A percentile compares a stretch with the other conserved stretches of the same genome.
Conservation (phyloP, 2,113 vertebrate species). For the Hoplias malabaricus region DNA sequence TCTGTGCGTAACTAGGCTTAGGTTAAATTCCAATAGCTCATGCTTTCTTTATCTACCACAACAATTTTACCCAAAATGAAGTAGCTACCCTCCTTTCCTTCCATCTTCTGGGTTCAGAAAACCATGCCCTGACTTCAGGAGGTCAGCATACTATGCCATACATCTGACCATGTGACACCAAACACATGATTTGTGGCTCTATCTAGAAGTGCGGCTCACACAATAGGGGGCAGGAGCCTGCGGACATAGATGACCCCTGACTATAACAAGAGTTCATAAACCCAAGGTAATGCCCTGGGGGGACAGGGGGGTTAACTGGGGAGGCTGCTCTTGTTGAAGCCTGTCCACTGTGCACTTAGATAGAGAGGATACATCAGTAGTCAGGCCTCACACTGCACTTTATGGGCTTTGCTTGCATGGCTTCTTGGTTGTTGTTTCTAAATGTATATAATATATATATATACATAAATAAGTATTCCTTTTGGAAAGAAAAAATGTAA, state of each 20-base stretch:
- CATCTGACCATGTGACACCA: not conserved
- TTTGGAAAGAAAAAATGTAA: too few relatives aligned
- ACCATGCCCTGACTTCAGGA: not conserved
- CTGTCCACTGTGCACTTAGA: conserved; percentile 22
- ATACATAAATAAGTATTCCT: too few relatives aligned
- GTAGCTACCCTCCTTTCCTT: not conserved
- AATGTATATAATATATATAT: too few relatives aligned
- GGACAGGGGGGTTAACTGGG: conserved; percentile 8
- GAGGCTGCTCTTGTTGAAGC: conserved; percentile 29
- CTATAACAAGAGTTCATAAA: conserved; percentile 34
- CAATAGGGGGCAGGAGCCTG: conserved; percentile 5
- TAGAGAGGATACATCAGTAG: too few relatives aligned
- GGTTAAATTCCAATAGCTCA: not conserved
- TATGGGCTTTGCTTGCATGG: too few relatives aligned
- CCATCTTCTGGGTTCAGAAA: not conserved
- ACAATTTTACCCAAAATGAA: not conserved
- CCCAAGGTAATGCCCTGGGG: not conserved
- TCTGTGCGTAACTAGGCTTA: not conserved
- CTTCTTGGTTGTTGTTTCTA: too few relatives aligned
- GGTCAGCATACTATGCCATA: not conserved
- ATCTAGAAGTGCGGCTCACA: not conserved
- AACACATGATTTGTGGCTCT: not conserved
- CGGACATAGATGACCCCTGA: conserved; percentile 35
- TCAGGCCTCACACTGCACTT: too few relatives aligned
- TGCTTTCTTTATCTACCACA: not conserved